A percentile compares a stretch with the other conserved stretches of the same genome.
Conservation (phyloP, 2,888 invertebrate species). For the Globia sparganii region DNA sequence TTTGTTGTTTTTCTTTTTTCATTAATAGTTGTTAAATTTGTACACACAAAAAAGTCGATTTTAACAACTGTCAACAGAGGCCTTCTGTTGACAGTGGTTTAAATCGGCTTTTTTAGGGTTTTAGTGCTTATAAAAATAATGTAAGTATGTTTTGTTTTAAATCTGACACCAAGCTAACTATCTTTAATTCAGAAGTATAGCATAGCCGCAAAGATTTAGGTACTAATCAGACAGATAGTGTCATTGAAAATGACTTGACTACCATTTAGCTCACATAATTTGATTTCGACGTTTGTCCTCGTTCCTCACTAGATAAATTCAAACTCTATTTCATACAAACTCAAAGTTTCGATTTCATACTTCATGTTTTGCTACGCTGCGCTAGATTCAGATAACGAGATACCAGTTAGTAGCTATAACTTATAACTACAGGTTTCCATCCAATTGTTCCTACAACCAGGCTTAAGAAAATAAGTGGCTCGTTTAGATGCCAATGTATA, state of each 20-base stretch:
- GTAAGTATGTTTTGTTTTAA: too few species aligned
- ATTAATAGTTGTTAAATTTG: too few species aligned
- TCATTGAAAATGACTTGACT: background rate
- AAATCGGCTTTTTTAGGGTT: too few species aligned
- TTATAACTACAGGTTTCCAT: conserved; percentile 4
- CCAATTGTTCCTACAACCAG: too few species aligned
- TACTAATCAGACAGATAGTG: background rate
- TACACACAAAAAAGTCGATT: too few species aligned
- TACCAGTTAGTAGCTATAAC: background rate
- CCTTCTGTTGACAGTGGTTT: too few species aligned
- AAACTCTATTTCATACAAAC: background rate
- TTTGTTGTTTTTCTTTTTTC: too few species aligned
- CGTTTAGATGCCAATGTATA: too few species aligned
- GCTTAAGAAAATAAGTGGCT: too few species aligned
- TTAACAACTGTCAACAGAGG: too few species aligned
- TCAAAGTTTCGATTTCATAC: background rate
- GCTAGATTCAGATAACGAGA: background rate
- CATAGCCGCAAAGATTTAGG: background rate
- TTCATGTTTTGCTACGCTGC: background rate
- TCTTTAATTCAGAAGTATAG: background rate
- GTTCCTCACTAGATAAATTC: background rate
- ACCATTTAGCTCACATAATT: background rate
- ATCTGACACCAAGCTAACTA: background rate
- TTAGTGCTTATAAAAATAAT: too few species aligned
- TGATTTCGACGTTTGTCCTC: background rate